Evolutionary conservation across 2,888 invertebrate species (phyloP), one percentile per base, ranked within the genome.

Genomic region (Cyclophora punctaria): DNA sequence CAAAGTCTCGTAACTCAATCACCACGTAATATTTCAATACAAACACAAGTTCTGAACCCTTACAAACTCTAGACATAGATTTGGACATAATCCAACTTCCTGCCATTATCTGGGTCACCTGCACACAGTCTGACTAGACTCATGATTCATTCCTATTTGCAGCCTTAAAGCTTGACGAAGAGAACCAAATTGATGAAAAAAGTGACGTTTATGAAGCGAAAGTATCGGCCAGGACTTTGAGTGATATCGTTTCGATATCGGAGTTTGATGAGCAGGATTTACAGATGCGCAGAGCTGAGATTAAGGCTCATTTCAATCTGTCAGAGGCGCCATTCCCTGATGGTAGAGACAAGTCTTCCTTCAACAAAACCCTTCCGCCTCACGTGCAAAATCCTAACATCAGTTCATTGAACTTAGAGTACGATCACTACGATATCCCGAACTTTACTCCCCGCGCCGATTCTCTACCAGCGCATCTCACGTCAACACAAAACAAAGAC

Each of bases 191-290:
- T 48, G 69, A 90, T 5, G 81, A 83, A 4, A 83, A 78, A 46
- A 86, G 86, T 54, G 90, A 88, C 41, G 58, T 64, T 2, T 63
- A 73, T 6, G 86, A 85, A 4, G 91, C 89, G 34, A 93, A 92
- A 73, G 88, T 89, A 49, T 93, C 93, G 46, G 94, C 92, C 0
- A 89, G 93, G 43, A 93, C 93, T 0, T 80, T 94, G 3, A 93
- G 93, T 68, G 93, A 94, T 61, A 92, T 94, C 52, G 87, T 93
- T 0, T 94, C 94, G 1, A 92, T 94, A 70, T 91, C 93, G 0
- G 94, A 94, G 59, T 92, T 91, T 53, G 93, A 93, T 55, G 93
- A 93, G 60, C 90, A 91, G 47, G 92, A 92, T 66, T 66, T 84
- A 48, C 86, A 91, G 50, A 90, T 90, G 73, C 80, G 91, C 4